These are phyloP conservation scores for Pollachius pollachius DNA, from an alignment of 2,113 vertebrate species.

Conservation along the genomic window DNA sequence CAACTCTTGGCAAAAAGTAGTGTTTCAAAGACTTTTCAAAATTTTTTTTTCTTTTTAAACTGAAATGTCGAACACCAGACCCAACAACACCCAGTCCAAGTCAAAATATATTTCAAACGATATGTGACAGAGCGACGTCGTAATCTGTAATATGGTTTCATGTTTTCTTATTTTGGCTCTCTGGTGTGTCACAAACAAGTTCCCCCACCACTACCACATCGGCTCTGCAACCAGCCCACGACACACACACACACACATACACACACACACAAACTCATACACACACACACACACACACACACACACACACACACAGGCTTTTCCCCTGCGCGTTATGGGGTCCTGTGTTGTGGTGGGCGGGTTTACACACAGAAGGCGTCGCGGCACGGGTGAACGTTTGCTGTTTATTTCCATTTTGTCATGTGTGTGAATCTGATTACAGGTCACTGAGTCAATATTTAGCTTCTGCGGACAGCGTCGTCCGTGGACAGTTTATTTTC, in stretches of 20 bases:
- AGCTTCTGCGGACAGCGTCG: conserved; percentile 74
- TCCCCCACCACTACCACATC: background rate
- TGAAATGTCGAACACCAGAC: too few relatives aligned
- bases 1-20: too few relatives aligned
- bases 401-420: conserved; percentile 79
- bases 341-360: conserved; percentile 68
- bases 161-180: conserved; percentile 55
- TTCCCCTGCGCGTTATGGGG: conserved; percentile 45
- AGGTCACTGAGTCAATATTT: conserved; percentile 81
- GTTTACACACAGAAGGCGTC: conserved; percentile 50
- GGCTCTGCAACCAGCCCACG: background rate
- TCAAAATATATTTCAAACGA: too few relatives aligned
- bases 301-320: conserved; percentile 35
- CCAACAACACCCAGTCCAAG: too few relatives aligned
- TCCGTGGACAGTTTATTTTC: conserved; percentile 72
- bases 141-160: conserved; percentile 36
- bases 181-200: conserved; percentile 44
- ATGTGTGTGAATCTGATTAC: conserved; percentile 80
- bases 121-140: too few relatives aligned
- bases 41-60: too few relatives aligned
- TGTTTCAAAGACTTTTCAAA: too few relatives aligned
- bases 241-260: too few relatives aligned
- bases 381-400: conserved; percentile 50
- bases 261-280: too few relatives aligned
- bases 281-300: too few relatives aligned